Evolutionary conservation across 2,888 invertebrate species (phyloP).

Genomic region (Fragum sueziense): DNA sequence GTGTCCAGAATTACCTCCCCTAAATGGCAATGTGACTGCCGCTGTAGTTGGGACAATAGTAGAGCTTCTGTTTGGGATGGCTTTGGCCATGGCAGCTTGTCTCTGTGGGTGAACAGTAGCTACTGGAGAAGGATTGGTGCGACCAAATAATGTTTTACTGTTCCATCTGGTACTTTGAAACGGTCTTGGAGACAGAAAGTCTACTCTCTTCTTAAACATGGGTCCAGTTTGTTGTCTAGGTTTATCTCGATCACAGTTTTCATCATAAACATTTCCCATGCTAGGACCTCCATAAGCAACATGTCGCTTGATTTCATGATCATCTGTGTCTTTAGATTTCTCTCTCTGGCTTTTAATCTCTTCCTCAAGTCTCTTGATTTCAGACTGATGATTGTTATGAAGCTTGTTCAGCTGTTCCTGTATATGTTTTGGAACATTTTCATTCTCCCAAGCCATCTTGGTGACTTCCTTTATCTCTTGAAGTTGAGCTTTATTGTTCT

Average conservation of each 20-base stretch:
- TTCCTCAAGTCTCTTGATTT: slow-evolving; percentile 63
- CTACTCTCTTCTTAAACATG: slow-evolving; percentile 43
- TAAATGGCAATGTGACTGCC: not conserved
- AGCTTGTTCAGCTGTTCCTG: slow-evolving; percentile 66
- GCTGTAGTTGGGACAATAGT: not conserved
- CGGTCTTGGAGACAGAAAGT: slow-evolving; percentile 54
- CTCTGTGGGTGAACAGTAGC: slow-evolving; percentile 67
- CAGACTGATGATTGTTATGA: slow-evolving; percentile 63
- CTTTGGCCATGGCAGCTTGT: slow-evolving; percentile 1
- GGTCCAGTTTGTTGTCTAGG: slow-evolving; percentile 1
- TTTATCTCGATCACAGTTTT: not conserved
- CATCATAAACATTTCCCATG: slow-evolving; percentile 16
- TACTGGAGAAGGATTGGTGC: slow-evolving; percentile 64
- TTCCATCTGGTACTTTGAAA: slow-evolving; percentile 55
- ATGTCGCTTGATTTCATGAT: not conserved
- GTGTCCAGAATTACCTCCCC: not conserved
- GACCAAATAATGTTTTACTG: slow-evolving; percentile 57
- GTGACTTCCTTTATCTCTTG: slow-evolving; percentile 26
- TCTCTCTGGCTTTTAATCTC: slow-evolving; percentile 55
- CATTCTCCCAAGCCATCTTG: slow-evolving; percentile 44
- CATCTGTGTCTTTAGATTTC: not conserved
- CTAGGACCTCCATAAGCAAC: not conserved
- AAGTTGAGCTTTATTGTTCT: slow-evolving; percentile 13
- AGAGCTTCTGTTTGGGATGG: not conserved
- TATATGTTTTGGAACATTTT: slow-evolving; percentile 49